These are phyloP conservation scores for Hermetia illucens DNA, from an alignment of 1,140 invertebrate genomes.

Conservation along the genomic window DNA sequence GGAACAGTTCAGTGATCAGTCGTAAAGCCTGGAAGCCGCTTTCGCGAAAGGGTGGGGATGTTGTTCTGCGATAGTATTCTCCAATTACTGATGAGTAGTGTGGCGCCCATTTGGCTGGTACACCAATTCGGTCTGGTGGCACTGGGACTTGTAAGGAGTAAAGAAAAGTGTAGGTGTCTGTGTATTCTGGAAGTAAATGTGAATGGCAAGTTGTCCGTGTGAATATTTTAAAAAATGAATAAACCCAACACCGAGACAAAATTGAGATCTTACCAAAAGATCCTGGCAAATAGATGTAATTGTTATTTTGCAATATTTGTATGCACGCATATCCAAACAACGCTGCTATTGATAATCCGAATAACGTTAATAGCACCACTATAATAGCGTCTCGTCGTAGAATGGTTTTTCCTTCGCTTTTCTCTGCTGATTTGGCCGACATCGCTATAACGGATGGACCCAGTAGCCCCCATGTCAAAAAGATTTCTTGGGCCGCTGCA, in stretches of 20 bases:
- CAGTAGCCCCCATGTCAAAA: conserved; percentile 80
- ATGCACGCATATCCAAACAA: conserved; percentile 69
- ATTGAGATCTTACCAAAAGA: conserved; percentile 60
- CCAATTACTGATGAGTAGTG: conserved; percentile 27
- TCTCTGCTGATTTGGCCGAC: conserved; percentile 46
- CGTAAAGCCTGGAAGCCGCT: conserved; percentile 67
- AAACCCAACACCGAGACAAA: conserved; percentile 1
- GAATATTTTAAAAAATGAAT: conserved; percentile 5
- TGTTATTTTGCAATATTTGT: conserved; percentile 53
- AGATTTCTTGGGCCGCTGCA: conserved; percentile 73
- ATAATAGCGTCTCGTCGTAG: conserved; percentile 64
- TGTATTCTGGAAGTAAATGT: conserved; percentile 44
- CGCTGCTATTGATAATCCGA: conserved; percentile 55
- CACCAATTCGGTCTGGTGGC: conserved; percentile 29
- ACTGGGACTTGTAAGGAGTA: conserved; percentile 28
- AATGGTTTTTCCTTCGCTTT: conserved; percentile 44
- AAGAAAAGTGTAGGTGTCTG: conserved; percentile 49
- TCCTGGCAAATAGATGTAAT: conserved; percentile 59
- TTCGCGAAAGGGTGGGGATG: conserved; percentile 22
- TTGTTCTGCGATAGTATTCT: conserved; percentile 27
- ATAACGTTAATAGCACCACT: conserved; percentile 61
- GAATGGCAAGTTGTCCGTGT: not conserved
- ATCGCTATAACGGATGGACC: conserved; percentile 69
- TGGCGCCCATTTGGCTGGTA: conserved; percentile 18
- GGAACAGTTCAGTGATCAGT: conserved; percentile 71